A percentile compares a stretch with the other conserved stretches of the same genome.
These are phyloP conservation scores for Avahi laniger DNA, from an alignment of 2,797 vertebrate species.

Conservation along the genomic window DNA sequence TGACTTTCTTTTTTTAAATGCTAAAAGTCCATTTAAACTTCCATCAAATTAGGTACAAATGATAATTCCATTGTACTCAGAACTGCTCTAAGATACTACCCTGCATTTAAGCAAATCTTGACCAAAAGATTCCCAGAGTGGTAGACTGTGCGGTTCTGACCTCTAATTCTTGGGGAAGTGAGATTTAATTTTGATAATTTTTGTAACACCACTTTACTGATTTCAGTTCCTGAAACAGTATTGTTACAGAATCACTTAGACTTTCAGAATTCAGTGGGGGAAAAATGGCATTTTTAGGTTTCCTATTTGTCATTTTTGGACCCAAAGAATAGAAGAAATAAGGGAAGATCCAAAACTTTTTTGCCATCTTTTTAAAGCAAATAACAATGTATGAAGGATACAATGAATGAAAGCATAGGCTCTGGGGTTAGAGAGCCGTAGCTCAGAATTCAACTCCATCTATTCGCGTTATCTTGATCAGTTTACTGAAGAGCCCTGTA, in stretches of 20 bases:
- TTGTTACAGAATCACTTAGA: not conserved
- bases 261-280: not conserved
- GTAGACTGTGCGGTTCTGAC: rapidly evolving
- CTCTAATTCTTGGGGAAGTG: not conserved
- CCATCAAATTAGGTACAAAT: not conserved
- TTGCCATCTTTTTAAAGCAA: not conserved
- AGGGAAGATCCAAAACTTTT: not conserved
- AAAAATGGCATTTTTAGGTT: not conserved
- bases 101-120: not conserved
- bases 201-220: not conserved
- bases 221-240: not conserved
- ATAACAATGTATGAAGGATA: not conserved
- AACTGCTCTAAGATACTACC: not conserved
- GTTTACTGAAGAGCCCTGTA: not conserved
- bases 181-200: not conserved
- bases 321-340: not conserved
- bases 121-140: not conserved
- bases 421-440: not conserved
- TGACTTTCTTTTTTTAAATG: not conserved
- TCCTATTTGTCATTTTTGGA: not conserved
- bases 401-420: not conserved
- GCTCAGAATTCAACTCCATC: not conserved
- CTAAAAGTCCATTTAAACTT: not conserved
- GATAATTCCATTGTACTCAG: not conserved
- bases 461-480: not conserved